Evolutionary conservation across 2,888 invertebrate species (phyloP).

Genomic region (Elmis aenea): DNA sequence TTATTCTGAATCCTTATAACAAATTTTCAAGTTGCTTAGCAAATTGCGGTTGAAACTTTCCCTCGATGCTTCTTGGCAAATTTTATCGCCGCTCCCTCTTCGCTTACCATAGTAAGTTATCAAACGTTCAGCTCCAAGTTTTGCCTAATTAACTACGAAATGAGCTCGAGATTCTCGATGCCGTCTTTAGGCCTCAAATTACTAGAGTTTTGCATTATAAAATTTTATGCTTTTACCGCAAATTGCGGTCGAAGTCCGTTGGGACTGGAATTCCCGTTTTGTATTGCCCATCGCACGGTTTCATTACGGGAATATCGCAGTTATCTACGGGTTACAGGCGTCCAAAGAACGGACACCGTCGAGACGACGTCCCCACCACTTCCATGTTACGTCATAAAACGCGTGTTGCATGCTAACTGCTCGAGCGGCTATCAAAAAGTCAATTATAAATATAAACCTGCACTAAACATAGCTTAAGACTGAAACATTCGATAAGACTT

Average conservation of each 20-base stretch:
- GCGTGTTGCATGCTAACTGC: conserved; percentile 21
- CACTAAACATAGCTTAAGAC: conserved; percentile 13
- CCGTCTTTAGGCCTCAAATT: conserved; percentile 26
- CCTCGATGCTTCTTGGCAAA: conserved; percentile 31
- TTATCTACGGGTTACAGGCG: conserved; percentile 23
- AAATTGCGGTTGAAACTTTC: conserved; percentile 43
- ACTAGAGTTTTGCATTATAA: conserved; percentile 19
- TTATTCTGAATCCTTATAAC: conserved; percentile 41
- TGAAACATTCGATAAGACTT: conserved; percentile 13
- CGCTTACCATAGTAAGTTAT: conserved; percentile 36
- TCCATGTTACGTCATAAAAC: no score
- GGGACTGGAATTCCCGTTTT: conserved; percentile 8
- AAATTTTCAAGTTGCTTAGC: conserved; percentile 40
- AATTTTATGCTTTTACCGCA: conserved; percentile 19
- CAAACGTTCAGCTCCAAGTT: conserved; percentile 38
- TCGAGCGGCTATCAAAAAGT: conserved; percentile 16
- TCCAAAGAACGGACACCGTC: conserved; percentile 14
- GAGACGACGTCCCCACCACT: conserved; percentile 7
- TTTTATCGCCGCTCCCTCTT: conserved; percentile 37
- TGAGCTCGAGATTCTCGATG: conserved; percentile 35
- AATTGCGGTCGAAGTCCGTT: conserved; percentile 13
- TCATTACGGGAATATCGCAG: conserved; percentile 21
- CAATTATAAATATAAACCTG: conserved; percentile 18
- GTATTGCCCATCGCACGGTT: conserved; percentile 4
- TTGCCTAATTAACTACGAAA: conserved; percentile 43